A percentile compares a stretch with the other conserved stretches of the same genome.
phyloP scores from a whole-genome alignment of 1,140 invertebrate species.

The Brachionus manjavacas region DNA sequence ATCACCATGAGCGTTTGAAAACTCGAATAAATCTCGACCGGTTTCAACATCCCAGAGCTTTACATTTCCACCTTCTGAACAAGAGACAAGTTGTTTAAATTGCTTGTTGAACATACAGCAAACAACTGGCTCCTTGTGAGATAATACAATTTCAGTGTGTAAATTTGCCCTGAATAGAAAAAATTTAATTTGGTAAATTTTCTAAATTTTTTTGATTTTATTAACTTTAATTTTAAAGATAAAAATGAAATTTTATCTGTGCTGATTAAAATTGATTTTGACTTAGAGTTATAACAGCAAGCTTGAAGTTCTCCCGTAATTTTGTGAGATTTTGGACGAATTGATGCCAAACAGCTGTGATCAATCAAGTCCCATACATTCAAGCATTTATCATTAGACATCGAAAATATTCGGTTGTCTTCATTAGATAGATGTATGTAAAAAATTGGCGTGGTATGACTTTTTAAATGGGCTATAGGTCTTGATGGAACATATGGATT shows the following conservation, averaged over 20 bases:
- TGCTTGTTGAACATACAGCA: conserved; percentile 53
- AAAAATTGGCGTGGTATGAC: conserved; percentile 57
- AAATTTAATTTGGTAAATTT: neutral
- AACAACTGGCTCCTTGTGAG: conserved; percentile 56
- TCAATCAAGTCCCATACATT: conserved; percentile 56
- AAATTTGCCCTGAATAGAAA: conserved; percentile 48
- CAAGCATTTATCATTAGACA: conserved; percentile 54
- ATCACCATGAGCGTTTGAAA: conserved; percentile 54
- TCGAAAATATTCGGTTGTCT: conserved; percentile 56
- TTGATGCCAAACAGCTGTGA: conserved; percentile 54
- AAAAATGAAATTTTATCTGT: conserved; percentile 55
- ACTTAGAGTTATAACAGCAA: conserved; percentile 52
- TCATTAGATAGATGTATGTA: conserved; percentile 54
- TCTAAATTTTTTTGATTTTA: neutral
- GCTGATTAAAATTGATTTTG: conserved; percentile 53
- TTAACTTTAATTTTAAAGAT: conserved; percentile 50
- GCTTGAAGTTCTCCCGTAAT: conserved; percentile 56
- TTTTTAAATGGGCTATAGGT: conserved; percentile 55
- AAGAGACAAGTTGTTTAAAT: conserved; percentile 57
- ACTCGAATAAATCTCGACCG: conserved; percentile 56
- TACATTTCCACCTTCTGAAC: conserved; percentile 50
- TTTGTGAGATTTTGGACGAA: conserved; percentile 56
- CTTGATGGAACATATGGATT: conserved; percentile 57
- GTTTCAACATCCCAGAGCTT: conserved; percentile 56
- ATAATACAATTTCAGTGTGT: conserved; percentile 53